Evolutionary conservation across 2,888 invertebrate species (phyloP).

Genomic region (Tetragonula carbonaria): DNA sequence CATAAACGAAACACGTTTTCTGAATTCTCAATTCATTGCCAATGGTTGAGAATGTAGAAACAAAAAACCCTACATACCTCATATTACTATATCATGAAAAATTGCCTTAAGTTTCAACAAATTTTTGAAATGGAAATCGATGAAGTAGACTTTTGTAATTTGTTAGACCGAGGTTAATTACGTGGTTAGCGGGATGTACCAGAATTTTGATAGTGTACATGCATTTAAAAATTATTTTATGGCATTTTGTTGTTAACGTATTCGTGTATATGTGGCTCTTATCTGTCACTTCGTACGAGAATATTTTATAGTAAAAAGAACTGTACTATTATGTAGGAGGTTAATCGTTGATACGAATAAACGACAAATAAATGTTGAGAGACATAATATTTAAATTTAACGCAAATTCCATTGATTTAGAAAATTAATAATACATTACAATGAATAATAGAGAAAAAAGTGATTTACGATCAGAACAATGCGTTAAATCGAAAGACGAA

Average conservation of each 20-base stretch:
- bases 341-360: constrained; percentile 40
- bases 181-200: constrained; percentile 19
- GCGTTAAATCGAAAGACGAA: constrained; percentile 55
- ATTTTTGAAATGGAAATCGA: constrained; percentile 60
- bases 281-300: not conserved
- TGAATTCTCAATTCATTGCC: constrained; percentile 15
- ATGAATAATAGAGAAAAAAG: constrained; percentile 72
- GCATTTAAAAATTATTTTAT: constrained; percentile 21
- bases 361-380: constrained; percentile 32
- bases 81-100: constrained; percentile 39
- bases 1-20: not conserved
- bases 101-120: constrained; percentile 49
- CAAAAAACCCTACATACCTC: constrained; percentile 43
- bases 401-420: constrained; percentile 22
- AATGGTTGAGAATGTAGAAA: constrained; percentile 11
- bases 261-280: constrained; percentile 1
- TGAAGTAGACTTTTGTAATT: constrained; percentile 48
- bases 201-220: constrained; percentile 22
- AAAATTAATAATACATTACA: constrained; percentile 15
- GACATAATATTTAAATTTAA: constrained; percentile 3
- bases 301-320: constrained; percentile 9
- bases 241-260: constrained; percentile 10
- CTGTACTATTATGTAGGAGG: constrained; percentile 29
- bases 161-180: constrained; percentile 53
- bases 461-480: constrained; percentile 66